Evolutionary conservation across 2,888 invertebrate genomes (phyloP).

Genomic region (Apocheima hispidaria): DNA sequence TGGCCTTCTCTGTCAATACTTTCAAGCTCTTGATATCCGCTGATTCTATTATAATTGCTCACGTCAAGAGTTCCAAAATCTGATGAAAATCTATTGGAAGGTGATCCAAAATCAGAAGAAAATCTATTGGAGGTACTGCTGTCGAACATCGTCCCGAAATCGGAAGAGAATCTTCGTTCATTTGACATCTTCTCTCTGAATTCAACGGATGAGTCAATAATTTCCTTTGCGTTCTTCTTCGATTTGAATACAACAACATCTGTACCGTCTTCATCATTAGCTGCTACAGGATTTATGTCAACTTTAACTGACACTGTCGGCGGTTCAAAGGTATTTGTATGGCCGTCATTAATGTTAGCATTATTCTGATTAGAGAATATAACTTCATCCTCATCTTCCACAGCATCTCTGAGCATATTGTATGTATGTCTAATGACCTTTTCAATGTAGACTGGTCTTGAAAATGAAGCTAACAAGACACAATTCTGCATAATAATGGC

Average conservation of each 20-base stretch:
- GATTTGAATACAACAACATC: slow-evolving; percentile 79
- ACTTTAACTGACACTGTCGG: slow-evolving; percentile 36
- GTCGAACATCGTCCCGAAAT: slow-evolving; percentile 58
- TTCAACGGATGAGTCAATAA: slow-evolving; percentile 71
- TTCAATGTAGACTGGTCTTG: slow-evolving; percentile 84
- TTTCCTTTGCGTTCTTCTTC: slow-evolving; percentile 70
- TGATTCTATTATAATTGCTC: slow-evolving; percentile 59
- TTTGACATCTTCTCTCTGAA: slow-evolving; percentile 59
- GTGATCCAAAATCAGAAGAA: slow-evolving; percentile 54
- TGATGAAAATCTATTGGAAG: slow-evolving; percentile 65
- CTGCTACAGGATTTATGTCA: slow-evolving; percentile 47
- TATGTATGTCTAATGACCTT: slow-evolving; percentile 77
- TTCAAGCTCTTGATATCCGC: slow-evolving; percentile 75
- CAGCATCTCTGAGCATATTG: slow-evolving; percentile 76
- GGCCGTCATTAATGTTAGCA: slow-evolving; percentile 20
- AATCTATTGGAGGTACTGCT: slow-evolving; percentile 48
- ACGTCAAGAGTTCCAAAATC: slow-evolving; percentile 72
- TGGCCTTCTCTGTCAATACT: slow-evolving; percentile 71
- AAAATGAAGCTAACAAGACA: slow-evolving; percentile 80
- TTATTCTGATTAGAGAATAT: slow-evolving; percentile 80
- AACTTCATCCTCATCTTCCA: slow-evolving; percentile 85
- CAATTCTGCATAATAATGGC: slow-evolving; percentile 86
- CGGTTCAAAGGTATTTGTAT: slow-evolving; percentile 29
- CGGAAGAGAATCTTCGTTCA: slow-evolving; percentile 62
- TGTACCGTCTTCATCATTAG: slow-evolving; percentile 69